Conservation (phyloP, 2,888 invertebrate species). For the Lepidocyrtinus sp. region DNA sequence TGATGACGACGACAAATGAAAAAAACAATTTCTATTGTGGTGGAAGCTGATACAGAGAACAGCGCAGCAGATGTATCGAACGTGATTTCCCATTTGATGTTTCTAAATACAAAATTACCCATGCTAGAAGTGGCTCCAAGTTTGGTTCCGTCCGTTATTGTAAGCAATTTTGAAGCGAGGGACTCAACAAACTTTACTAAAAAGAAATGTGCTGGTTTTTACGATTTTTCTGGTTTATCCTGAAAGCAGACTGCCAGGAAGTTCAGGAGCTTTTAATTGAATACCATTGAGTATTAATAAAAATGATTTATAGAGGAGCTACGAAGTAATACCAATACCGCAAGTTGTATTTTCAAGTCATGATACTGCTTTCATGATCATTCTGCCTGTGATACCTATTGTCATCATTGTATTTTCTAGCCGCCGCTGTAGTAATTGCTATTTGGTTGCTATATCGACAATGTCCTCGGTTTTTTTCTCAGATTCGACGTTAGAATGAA, state of each 20-base stretch:
- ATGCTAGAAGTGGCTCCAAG: not conserved
- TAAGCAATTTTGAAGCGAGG: conserved; percentile 1
- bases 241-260: conserved; percentile 47
- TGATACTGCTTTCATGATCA: conserved; percentile 2
- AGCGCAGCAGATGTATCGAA: conserved; percentile 27
- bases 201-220: conserved; percentile 5
- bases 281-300: conserved; percentile 42
- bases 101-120: conserved; percentile 25
- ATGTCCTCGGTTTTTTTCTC: conserved; percentile 3
- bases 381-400: not conserved
- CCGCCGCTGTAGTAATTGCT: not conserved
- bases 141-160: not conserved
- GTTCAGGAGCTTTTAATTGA: conserved; percentile 57
- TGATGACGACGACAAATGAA: conserved; percentile 31
- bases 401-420: not conserved
- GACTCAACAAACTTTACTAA: not conserved
- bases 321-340: not conserved
- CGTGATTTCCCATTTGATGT: conserved; percentile 59
- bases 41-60: conserved; percentile 1
- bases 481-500: not conserved
- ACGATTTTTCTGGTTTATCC: not conserved
- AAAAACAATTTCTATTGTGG: conserved; percentile 52
- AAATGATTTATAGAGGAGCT: conserved; percentile 1
- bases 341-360: not conserved
- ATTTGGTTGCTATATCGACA: not conserved